phyloP scores from a whole-genome alignment of 2,797 vertebrate genomes.

The Arremon brunneinucha region DNA sequence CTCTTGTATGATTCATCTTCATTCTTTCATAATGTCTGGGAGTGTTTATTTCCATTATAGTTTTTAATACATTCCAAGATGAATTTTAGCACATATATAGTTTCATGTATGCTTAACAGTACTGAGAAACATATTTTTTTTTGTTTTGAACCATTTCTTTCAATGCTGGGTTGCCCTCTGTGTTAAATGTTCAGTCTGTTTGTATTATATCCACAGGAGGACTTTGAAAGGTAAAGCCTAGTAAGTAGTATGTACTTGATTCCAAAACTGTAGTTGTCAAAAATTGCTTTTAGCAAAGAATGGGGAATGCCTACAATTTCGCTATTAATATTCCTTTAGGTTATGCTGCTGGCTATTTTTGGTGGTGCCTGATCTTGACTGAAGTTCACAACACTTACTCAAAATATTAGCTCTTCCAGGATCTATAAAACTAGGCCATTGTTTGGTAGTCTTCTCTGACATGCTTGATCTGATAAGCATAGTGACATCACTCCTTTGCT shows the following conservation, averaged over 20 bases:
- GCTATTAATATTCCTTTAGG: neutral
- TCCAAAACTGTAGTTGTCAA: neutral
- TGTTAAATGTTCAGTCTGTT: neutral
- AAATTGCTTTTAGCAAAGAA: neutral
- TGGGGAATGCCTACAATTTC: neutral
- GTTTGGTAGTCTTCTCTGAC: neutral
- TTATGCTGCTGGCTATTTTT: neutral
- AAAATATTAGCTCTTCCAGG: neutral
- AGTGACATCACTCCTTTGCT: neutral
- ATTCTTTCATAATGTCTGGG: neutral
- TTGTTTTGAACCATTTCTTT: neutral
- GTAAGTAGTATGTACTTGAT: neutral
- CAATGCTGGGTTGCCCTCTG: neutral
- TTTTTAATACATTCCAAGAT: neutral
- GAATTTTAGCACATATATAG: neutral
- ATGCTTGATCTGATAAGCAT: neutral
- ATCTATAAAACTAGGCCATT: neutral
- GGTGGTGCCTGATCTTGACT: neutral
- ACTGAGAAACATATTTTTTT: neutral
- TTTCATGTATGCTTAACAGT: neutral
- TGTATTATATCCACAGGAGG: neutral
- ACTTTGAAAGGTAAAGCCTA: neutral
- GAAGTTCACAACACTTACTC: neutral
- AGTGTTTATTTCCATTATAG: neutral
- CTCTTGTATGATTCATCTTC: neutral